These are phyloP conservation scores for Perognathus longimembris DNA, from an alignment of 2,113 vertebrate species.

Conservation along the genomic window DNA sequence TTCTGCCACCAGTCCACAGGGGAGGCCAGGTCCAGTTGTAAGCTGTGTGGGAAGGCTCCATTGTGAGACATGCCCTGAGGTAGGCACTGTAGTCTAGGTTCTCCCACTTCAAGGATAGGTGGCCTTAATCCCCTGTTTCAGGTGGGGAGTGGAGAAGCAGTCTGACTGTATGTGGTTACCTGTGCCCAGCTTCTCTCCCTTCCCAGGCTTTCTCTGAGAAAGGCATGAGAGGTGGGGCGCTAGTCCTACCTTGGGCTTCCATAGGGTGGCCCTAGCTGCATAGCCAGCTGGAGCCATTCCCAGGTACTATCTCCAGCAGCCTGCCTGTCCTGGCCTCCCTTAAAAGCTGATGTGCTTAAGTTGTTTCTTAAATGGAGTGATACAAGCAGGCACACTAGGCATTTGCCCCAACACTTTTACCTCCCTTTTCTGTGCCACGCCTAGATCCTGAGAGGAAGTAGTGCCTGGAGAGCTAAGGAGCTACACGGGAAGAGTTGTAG, in stretches of 20 bases:
- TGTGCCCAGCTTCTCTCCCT: no score
- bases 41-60: no score
- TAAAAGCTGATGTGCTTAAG: conserved; percentile 79
- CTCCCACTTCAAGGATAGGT: no score
- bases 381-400: no score
- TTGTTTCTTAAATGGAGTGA: no score
- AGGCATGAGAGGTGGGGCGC: background rate
- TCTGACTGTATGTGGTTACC: background rate
- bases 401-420: background rate
- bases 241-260: background rate
- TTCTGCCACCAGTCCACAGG: background rate
- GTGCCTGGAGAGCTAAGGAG: no score
- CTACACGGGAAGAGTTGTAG: background rate
- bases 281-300: background rate
- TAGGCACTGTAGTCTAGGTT: no score
- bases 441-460: background rate
- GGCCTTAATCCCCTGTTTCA: background rate
- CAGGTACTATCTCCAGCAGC: conserved; percentile 17
- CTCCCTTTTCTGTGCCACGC: background rate
- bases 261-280: background rate
- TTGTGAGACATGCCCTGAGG: background rate
- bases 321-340: conserved; percentile 59
- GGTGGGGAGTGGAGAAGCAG: background rate
- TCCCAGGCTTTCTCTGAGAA: background rate
- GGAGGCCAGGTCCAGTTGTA: background rate